Percentiles rank a stretch among this genome's conserved stretches.
Evolutionary conservation across 53 echinoderm and acorn worm genomes (phyloP).

Genomic region (Crossaster papposus): DNA sequence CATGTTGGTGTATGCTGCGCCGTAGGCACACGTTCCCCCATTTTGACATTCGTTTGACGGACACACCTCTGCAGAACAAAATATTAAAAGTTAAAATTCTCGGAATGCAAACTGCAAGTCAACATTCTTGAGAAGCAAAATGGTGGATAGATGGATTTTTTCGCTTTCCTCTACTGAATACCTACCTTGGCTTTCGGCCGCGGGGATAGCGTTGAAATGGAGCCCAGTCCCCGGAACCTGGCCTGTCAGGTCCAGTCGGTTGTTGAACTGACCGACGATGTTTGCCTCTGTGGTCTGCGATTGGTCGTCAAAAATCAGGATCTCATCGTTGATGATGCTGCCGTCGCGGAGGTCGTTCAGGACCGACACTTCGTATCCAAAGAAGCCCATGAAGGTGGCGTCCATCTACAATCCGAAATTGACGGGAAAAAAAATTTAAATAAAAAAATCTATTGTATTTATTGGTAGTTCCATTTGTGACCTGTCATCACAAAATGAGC

Average conservation of each 20-base stretch:
- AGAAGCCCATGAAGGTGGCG: constrained; percentile 8
- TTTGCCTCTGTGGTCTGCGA: constrained; percentile 18
- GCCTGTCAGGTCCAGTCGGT: neutral
- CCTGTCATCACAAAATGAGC: too few species aligned
- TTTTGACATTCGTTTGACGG: constrained; percentile 69
- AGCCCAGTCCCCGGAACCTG: neutral
- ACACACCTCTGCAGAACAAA: constrained; percentile 75
- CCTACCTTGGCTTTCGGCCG: neutral
- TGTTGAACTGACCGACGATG: constrained; percentile 23
- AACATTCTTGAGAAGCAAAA: too few species aligned
- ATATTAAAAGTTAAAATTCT: too few species aligned
- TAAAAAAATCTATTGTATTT: too few species aligned
- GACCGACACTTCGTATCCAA: constrained; percentile 46
- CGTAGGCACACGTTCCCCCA: constrained; percentile 63
- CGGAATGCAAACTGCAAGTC: too few species aligned
- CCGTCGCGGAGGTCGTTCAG: constrained; percentile 52
- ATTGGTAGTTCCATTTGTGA: too few species aligned
- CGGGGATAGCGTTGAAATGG: neutral
- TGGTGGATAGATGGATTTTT: too few species aligned
- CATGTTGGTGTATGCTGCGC: constrained; percentile 56
- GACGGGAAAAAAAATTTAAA: neutral
- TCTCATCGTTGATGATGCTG: constrained; percentile 64
- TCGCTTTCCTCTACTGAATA: constrained; percentile 60
- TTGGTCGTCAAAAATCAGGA: constrained; percentile 41
- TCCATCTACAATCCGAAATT: constrained; percentile 64